These are phyloP conservation scores for Formica exsecta DNA, from an alignment of 1,140 invertebrate genomes.

Conservation along the genomic window DNA sequence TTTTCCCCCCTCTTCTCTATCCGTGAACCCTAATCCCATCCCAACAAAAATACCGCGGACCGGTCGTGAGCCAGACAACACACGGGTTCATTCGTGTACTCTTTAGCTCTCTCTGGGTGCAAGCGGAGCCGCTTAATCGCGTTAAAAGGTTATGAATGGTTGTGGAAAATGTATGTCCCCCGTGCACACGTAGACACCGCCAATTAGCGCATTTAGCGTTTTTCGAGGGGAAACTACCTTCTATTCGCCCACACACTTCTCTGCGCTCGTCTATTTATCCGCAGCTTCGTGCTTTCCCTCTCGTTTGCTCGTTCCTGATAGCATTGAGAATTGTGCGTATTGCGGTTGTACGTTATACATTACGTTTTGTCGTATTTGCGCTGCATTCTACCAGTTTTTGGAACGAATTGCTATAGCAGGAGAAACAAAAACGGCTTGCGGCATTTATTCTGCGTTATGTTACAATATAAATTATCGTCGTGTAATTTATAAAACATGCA, in stretches of 20 bases:
- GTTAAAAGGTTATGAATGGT: constrained; percentile 78
- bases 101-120: constrained; percentile 60
- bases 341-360: constrained; percentile 19
- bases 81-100: constrained; percentile 67
- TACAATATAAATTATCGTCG: constrained; percentile 14
- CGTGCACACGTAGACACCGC: constrained; percentile 66
- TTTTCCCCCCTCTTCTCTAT: neutral
- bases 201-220: constrained; percentile 75
- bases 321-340: constrained; percentile 30
- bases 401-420: neutral
- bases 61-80: constrained; percentile 34
- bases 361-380: constrained; percentile 20
- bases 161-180: constrained; percentile 68
- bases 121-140: constrained; percentile 71
- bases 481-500: constrained; percentile 24
- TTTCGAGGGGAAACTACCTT: constrained; percentile 62
- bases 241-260: neutral
- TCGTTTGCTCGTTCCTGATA: constrained; percentile 39
- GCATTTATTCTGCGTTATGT: constrained; percentile 5
- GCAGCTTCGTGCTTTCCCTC: constrained; percentile 34
- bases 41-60: constrained; percentile 74
- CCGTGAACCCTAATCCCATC: constrained; percentile 69
- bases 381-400: constrained; percentile 18
- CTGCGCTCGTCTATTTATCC: neutral
- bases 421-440: constrained; percentile 1